A percentile compares a stretch with the other conserved stretches of the same genome.
These are phyloP conservation scores for Drosophila trichaetosa DNA, from an alignment of 2,888 invertebrate genomes.

Conservation along the genomic window DNA sequence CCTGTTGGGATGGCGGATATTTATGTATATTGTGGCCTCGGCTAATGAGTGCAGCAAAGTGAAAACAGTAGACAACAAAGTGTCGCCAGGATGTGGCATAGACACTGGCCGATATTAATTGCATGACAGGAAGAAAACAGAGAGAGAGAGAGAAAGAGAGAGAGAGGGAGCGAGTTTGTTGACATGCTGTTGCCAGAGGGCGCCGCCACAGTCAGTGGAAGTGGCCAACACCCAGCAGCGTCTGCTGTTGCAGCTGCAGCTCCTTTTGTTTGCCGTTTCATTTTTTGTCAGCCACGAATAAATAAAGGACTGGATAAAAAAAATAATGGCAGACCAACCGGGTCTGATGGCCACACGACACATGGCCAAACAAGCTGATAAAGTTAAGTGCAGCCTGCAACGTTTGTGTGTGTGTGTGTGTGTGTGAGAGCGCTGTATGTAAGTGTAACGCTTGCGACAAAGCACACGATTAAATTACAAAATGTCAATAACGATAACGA, in stretches of 20 bases:
- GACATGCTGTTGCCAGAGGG: constrained; percentile 54
- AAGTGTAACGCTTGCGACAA: constrained; percentile 64
- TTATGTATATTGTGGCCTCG: constrained; percentile 48
- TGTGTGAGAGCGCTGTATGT: constrained; percentile 15
- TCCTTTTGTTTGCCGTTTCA: constrained; percentile 30
- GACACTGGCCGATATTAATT: constrained; percentile 63
- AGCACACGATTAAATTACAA: constrained; percentile 81
- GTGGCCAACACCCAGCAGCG: constrained; percentile 19
- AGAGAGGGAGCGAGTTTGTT: constrained; percentile 32
- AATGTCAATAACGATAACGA: constrained; percentile 80
- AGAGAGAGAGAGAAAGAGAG: background rate
- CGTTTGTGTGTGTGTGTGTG: constrained; percentile 6
- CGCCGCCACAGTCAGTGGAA: background rate
- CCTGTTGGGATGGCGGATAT: constrained; percentile 12
- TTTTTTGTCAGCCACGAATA: constrained; percentile 47
- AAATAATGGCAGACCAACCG: constrained; percentile 29
- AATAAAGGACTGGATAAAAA: constrained; percentile 43
- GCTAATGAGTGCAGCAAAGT: constrained; percentile 57
- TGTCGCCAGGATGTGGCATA: constrained; percentile 22
- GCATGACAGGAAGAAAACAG: constrained; percentile 17
- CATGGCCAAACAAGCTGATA: constrained; percentile 73
- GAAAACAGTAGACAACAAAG: constrained; percentile 17
- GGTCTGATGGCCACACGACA: constrained; percentile 49
- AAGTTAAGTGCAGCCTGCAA: constrained; percentile 70
- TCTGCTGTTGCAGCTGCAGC: constrained; percentile 15